These are phyloP conservation scores for Bruchidius siliquastri DNA, from an alignment of 2,888 invertebrate species.

Conservation along the genomic window DNA sequence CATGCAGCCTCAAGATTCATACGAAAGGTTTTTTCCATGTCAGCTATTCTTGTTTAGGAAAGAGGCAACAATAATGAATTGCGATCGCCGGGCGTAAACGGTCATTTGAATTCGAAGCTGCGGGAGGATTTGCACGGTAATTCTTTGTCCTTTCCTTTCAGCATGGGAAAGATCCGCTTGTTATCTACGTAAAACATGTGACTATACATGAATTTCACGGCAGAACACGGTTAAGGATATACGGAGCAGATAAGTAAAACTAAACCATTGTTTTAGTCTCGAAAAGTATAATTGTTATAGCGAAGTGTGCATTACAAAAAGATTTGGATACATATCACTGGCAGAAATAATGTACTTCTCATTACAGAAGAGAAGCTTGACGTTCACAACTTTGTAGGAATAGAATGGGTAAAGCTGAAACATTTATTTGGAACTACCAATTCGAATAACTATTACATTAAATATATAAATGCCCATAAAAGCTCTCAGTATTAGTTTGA, in stretches of 20 bases:
- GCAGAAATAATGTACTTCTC: too few relatives aligned
- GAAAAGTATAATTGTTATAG: too few relatives aligned
- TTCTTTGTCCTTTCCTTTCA: neutral
- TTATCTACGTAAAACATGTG: neutral
- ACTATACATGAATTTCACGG: neutral
- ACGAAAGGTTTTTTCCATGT: neutral
- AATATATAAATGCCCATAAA: too few relatives aligned
- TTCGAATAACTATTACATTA: too few relatives aligned
- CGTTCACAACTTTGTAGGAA: too few relatives aligned
- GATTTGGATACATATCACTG: too few relatives aligned
- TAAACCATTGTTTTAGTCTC: neutral
- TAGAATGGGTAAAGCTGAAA: too few relatives aligned
- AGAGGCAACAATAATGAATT: constrained; percentile 16
- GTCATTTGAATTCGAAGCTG: constrained; percentile 21
- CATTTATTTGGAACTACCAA: too few relatives aligned
- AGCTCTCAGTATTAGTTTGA: too few relatives aligned
- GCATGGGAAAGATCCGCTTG: neutral
- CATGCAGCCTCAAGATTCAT: neutral
- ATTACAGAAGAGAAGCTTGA: too few relatives aligned
- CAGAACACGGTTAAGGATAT: neutral
- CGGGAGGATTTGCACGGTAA: constrained; percentile 10
- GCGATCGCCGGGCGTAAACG: constrained; percentile 17
- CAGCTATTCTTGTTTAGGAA: constrained; percentile 2
- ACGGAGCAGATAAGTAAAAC: neutral
- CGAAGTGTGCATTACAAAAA: too few relatives aligned